Percentiles rank a stretch among this genome's conserved stretches.
These are phyloP conservation scores for Epizoanthus fatuus DNA, from an alignment of 92 coral and sea anemone species.

Conservation along the genomic window DNA sequence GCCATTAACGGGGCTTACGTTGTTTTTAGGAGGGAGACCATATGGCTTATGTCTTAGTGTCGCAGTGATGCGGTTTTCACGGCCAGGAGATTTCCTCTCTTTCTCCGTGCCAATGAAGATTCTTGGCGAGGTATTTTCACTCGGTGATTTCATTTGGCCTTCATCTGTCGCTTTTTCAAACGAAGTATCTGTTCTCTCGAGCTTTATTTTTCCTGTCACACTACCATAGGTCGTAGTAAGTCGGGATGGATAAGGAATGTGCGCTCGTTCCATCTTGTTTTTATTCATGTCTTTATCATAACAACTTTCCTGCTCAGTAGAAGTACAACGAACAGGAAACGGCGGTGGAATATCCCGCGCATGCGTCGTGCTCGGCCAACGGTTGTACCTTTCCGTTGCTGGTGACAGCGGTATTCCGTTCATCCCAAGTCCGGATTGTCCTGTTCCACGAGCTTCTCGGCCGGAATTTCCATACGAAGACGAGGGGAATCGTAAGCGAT, in stretches of 20 bases:
- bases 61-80: neutral
- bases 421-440: slow-evolving; percentile 6
- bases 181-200: neutral
- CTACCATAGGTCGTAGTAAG: neutral
- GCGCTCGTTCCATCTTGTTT: slow-evolving; percentile 18
- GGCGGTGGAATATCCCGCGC: slow-evolving; percentile 19
- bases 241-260: neutral
- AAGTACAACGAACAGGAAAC: slow-evolving; percentile 2
- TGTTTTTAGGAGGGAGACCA: neutral
- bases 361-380: slow-evolving; percentile 12
- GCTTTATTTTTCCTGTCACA: neutral
- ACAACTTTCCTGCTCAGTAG: slow-evolving; percentile 11
- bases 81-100: neutral
- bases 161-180: neutral
- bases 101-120: neutral
- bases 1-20: neutral
- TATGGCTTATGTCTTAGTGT: slow-evolving; percentile 29
- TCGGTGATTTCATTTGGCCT: slow-evolving; percentile 1
- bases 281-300: slow-evolving; percentile 21
- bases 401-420: slow-evolving; percentile 9
- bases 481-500: slow-evolving; percentile 20
- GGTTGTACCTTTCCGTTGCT: slow-evolving; percentile 7
- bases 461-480: slow-evolving; percentile 11
- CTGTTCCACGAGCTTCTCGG: neutral
- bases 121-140: neutral